Evolutionary conservation across 37 sponge, comb jelly and placozoan species (phyloP), one percentile per base, ranked within the genome.

Genomic region (Mnemiopsis leidyi): DNA sequence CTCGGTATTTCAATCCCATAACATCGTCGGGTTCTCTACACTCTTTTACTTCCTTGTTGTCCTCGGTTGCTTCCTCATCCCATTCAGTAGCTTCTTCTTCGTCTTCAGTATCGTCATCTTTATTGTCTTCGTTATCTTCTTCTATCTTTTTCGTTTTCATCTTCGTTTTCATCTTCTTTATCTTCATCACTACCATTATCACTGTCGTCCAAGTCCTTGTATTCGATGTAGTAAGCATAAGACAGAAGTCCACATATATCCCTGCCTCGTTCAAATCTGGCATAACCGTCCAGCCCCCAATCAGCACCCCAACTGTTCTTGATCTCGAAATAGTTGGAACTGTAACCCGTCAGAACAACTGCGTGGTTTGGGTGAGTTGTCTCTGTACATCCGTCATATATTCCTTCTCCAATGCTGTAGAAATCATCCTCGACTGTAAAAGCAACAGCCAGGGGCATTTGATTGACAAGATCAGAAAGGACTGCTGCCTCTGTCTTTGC

Each of bases 291-390:
- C 30, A 71, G 2, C 3, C 75, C 75, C 75, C 75, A 71, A 71
- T 71, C 75, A 23, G 75, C 75, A 71, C 75, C 75, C 75, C 75
- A 71, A 28, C 30, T 29, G 75, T 71, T 71, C n/a, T 71, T 71
- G n/a, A 71, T 29, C 30, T n/a, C 30, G 75, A 29, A 71, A 25
- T 23, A 71, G 30, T 71, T 71, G 7, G 75, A 5, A 71, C 75
- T 25, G 20, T 71, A 71, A 7, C 75, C 75, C 3, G 30, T 28
- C 30, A 71, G n/a, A 71, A 28, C n/a, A 25, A 71, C 75, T 23
- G 75, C 75, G 20, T 71, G 75, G n/a, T 71, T 71, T 5, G 30
- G 25, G 30, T 71, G 30, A n/a, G 30, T 71, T 5, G 25, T 13
- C 5, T 28, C n/a, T 5, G 7, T n/a, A 71, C 75, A 71, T n/a